These are phyloP conservation scores for Xenus cinereus DNA, from an alignment of 2,113 vertebrate species.

Conservation along the genomic window DNA sequence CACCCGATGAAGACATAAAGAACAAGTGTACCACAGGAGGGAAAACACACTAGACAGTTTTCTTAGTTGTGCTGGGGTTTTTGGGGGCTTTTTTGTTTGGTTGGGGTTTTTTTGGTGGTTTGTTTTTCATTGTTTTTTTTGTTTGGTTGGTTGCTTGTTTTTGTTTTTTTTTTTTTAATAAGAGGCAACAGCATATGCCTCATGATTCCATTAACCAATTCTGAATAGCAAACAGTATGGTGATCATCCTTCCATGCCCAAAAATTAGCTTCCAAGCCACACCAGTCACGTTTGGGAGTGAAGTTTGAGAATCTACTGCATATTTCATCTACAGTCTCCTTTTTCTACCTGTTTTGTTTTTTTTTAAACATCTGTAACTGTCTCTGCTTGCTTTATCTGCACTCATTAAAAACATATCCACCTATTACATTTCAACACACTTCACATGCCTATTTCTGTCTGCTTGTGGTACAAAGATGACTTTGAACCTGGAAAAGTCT, in stretches of 20 bases:
- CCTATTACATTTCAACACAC: background rate
- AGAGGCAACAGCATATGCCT: background rate
- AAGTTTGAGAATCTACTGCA: background rate
- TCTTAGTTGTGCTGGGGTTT: background rate
- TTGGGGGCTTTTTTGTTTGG: background rate
- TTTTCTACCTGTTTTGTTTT: background rate
- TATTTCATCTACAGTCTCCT: too few relatives aligned
- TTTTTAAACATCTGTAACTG: rapidly evolving
- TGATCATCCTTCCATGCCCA: rapidly evolving
- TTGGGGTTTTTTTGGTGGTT: background rate
- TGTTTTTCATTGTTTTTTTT: background rate
- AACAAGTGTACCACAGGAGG: background rate
- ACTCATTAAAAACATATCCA: background rate
- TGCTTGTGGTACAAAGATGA: background rate
- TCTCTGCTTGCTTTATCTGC: background rate
- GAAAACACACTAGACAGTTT: background rate
- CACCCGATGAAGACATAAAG: background rate
- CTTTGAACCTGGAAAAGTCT: background rate
- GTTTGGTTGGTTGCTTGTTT: background rate
- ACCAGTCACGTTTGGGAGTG: rapidly evolving
- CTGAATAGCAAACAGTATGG: background rate
- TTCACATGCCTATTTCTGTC: background rate
- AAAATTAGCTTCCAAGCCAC: background rate
- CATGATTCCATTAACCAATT: background rate
- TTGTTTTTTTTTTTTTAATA: background rate